phyloP scores from a whole-genome alignment of 2,888 invertebrate genomes.

The Orthosia gothica region DNA sequence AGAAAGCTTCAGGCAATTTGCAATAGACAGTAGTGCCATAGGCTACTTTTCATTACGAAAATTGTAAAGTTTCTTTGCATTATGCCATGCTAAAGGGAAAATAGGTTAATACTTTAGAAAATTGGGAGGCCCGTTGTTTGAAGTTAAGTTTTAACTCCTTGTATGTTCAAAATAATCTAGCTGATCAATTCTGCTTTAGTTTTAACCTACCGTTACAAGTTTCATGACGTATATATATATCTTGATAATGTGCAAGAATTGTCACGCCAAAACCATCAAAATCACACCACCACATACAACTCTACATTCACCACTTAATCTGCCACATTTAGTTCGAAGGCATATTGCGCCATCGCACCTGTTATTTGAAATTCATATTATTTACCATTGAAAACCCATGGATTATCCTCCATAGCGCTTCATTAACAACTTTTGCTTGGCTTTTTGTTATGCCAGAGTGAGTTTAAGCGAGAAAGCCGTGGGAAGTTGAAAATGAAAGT shows the following conservation, averaged over 20 bases:
- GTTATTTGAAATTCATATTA: conserved; percentile 86
- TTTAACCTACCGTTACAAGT: no score
- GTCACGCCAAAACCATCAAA: conserved; percentile 49
- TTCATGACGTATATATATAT: no score
- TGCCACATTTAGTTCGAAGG: conserved; percentile 75
- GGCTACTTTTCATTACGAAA: no score
- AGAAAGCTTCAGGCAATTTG: no score
- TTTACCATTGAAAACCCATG: conserved; percentile 72
- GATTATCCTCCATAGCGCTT: conserved; percentile 68
- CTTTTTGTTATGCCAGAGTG: conserved; percentile 73
- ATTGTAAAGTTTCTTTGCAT: no score
- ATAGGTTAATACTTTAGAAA: no score
- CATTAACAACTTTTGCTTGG: conserved; percentile 64
- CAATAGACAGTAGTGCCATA: no score
- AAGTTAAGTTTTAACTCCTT: no score
- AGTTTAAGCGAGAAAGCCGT: conserved; percentile 74
- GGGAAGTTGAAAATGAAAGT: conserved; percentile 76
- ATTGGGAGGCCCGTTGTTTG: no score
- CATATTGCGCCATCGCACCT: conserved; percentile 84
- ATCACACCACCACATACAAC: conserved; percentile 21
- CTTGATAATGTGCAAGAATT: neutral
- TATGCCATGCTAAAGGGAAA: no score
- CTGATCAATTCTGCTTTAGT: no score
- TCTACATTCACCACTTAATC: conserved; percentile 36
- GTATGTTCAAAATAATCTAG: no score